phyloP scores from a whole-genome alignment of 2,888 invertebrate species.

The Parnassius orleans region DNA sequence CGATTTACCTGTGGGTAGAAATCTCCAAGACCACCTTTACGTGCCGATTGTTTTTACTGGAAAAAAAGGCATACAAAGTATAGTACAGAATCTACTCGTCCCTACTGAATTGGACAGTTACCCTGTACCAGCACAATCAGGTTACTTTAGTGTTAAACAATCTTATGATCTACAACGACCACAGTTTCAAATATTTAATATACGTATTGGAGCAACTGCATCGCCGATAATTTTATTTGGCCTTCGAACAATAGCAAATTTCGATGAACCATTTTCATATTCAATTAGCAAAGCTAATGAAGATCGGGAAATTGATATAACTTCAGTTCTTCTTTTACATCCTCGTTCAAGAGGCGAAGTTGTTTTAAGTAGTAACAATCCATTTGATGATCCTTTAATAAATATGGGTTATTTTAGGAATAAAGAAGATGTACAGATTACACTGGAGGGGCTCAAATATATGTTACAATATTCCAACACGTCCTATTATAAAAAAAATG shows the following conservation, averaged over 20 bases:
- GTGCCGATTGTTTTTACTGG: conserved; percentile 51
- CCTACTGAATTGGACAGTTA: conserved; percentile 38
- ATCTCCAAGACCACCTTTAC: conserved; percentile 60
- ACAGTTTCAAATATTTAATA: conserved; percentile 60
- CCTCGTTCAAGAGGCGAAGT: conserved; percentile 61
- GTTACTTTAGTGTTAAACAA: conserved; percentile 47
- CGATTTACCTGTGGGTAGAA: conserved; percentile 64
- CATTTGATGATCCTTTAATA: conserved; percentile 56
- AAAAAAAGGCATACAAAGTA: conserved; percentile 42
- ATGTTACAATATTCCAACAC: conserved; percentile 50
- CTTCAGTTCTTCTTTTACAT: conserved; percentile 49
- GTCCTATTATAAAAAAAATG: conserved; percentile 47
- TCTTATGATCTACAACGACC: conserved; percentile 38
- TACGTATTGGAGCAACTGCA: conserved; percentile 54
- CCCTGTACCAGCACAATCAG: conserved; percentile 54
- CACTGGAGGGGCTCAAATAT: conserved; percentile 53
- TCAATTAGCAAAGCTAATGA: conserved; percentile 50
- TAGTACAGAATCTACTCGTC: conserved; percentile 36
- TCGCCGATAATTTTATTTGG: conserved; percentile 42
- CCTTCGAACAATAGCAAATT: conserved; percentile 44
- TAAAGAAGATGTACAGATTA: conserved; percentile 44
- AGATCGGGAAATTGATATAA: conserved; percentile 48
- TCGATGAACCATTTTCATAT: conserved; percentile 42
- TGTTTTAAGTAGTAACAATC: conserved; percentile 50
- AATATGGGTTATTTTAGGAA: conserved; percentile 56